Conservation (phyloP, 2,888 invertebrate genomes). For the Falcaria lacertinaria region DNA sequence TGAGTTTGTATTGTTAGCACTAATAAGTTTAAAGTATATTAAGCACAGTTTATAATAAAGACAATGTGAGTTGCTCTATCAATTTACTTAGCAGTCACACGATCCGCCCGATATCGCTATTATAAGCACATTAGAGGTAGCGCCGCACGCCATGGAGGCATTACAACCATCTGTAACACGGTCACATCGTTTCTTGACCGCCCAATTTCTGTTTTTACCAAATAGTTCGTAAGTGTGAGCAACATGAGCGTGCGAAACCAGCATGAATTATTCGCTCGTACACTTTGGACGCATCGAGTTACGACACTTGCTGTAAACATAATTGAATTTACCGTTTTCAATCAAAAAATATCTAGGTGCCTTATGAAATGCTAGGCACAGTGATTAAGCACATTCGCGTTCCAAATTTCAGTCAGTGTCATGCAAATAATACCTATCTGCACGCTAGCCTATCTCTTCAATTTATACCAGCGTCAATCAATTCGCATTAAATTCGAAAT, state of each 20-base stretch:
- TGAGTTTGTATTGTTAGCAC: neutral
- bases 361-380: conserved; percentile 32
- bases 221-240: conserved; percentile 50
- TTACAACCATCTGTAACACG: conserved; percentile 71
- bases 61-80: conserved; percentile 62
- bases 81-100: conserved; percentile 71
- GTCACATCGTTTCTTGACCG: conserved; percentile 68
- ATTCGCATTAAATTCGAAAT: neutral
- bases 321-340: conserved; percentile 54
- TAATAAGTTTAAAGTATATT: conserved; percentile 41
- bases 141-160: conserved; percentile 68
- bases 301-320: conserved; percentile 34
- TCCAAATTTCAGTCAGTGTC: conserved; percentile 30
- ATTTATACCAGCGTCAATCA: conserved; percentile 4
- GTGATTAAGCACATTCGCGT: conserved; percentile 33
- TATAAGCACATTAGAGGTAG: conserved; percentile 73
- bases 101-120: conserved; percentile 61
- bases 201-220: conserved; percentile 66
- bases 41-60: conserved; percentile 50
- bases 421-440: conserved; percentile 23
- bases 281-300: conserved; percentile 39
- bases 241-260: conserved; percentile 58
- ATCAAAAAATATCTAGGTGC: conserved; percentile 36
- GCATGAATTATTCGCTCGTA: conserved; percentile 38
- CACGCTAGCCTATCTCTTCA: conserved; percentile 5